phyloP scores from a whole-genome alignment of 1,140 invertebrate genomes.

The Chrysoperla carnea region DNA sequence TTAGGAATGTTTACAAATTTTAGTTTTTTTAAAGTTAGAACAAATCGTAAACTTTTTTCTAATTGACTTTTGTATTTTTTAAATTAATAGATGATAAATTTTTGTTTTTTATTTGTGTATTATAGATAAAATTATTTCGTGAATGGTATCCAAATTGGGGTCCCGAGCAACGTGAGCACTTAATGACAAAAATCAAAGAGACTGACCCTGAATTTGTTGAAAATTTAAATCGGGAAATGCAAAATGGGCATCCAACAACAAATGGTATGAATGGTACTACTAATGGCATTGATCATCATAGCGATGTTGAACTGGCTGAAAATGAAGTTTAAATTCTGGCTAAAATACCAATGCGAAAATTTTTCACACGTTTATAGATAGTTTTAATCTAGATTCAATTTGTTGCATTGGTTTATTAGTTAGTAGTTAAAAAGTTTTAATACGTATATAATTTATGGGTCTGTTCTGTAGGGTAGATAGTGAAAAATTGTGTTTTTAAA shows the following conservation, averaged over 20 bases:
- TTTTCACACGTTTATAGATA: too few relatives aligned
- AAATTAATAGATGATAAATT: slow-evolving; percentile 1
- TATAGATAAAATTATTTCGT: slow-evolving; percentile 59
- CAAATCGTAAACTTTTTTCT: too few relatives aligned
- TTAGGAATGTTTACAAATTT: too few relatives aligned
- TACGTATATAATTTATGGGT: too few relatives aligned
- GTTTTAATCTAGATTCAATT: too few relatives aligned
- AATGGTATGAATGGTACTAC: neutral
- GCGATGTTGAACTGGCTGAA: neutral
- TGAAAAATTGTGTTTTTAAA: too few relatives aligned
- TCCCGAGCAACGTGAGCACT: slow-evolving; percentile 47
- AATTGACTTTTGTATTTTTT: neutral
- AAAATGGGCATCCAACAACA: slow-evolving; percentile 11
- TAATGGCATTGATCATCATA: neutral
- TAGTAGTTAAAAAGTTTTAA: too few relatives aligned
- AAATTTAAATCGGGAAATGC: slow-evolving; percentile 44
- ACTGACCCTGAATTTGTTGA: slow-evolving; percentile 49
- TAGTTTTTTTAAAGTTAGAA: too few relatives aligned
- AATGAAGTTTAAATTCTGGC: neutral
- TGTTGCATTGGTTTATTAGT: too few relatives aligned
- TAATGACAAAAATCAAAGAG: slow-evolving; percentile 48
- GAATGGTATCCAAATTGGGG: slow-evolving; percentile 76
- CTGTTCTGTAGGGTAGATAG: too few relatives aligned
- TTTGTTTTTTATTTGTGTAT: slow-evolving; percentile 2
- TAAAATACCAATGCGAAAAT: too few relatives aligned